These are phyloP conservation scores for Panzeria rudis DNA, from an alignment of 2,888 invertebrate species.

Conservation along the genomic window DNA sequence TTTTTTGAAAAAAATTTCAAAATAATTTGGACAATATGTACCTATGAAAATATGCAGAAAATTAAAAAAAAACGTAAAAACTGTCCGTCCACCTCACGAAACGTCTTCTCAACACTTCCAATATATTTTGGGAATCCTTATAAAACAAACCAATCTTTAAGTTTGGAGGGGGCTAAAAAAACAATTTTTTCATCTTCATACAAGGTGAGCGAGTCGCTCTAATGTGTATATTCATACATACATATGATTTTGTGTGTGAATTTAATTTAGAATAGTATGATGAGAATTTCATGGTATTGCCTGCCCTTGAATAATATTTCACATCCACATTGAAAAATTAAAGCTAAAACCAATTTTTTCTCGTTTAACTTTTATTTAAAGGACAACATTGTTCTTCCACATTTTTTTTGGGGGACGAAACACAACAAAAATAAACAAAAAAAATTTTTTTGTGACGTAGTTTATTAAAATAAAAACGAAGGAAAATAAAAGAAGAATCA, in stretches of 20 bases:
- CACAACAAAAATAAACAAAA: neutral
- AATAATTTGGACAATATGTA: too few relatives aligned
- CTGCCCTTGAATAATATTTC: slow-evolving; percentile 69
- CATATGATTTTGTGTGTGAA: neutral
- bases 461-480: slow-evolving; percentile 42
- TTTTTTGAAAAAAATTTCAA: too few relatives aligned
- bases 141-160: too few relatives aligned
- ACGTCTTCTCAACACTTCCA: too few relatives aligned
- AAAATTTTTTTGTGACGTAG: slow-evolving; percentile 58
- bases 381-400: slow-evolving; percentile 20
- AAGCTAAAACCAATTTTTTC: slow-evolving; percentile 37
- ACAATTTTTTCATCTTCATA: too few relatives aligned
- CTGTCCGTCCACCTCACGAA: too few relatives aligned
- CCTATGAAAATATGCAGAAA: neutral
- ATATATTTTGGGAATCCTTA: too few relatives aligned
- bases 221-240: neutral
- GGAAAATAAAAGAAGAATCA: slow-evolving; percentile 10
- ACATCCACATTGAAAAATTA: slow-evolving; percentile 36
- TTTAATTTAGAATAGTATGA: neutral
- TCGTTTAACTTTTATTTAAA: slow-evolving; percentile 48
- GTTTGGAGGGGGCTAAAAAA: too few relatives aligned
- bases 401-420: slow-evolving; percentile 26
- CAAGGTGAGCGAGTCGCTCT: too few relatives aligned
- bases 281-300: slow-evolving; percentile 13
- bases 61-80: too few relatives aligned